Conservation (phyloP, 2,113 vertebrate species). For the Odobenus rosmarus region DNA sequence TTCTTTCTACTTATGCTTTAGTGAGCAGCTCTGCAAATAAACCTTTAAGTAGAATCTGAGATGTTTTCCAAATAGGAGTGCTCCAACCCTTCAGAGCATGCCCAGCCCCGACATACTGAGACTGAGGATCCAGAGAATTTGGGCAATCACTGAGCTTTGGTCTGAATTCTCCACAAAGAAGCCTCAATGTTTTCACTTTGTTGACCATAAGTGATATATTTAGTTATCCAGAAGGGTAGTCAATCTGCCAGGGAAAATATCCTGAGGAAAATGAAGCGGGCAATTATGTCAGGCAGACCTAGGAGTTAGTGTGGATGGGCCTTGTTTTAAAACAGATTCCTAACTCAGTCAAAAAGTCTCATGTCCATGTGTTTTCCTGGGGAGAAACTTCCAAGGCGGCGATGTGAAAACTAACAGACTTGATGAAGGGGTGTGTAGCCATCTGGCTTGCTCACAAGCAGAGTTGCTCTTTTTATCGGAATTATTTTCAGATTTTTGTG, state of each 20-base stretch:
- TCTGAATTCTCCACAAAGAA: constrained; percentile 67
- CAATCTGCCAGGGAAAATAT: constrained; percentile 76
- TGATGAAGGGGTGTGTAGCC: constrained; percentile 65
- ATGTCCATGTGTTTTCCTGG: constrained; percentile 69
- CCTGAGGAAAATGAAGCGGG: constrained; percentile 67
- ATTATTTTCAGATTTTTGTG: constrained; percentile 75
- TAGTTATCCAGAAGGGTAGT: constrained; percentile 76
- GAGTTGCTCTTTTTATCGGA: constrained; percentile 79
- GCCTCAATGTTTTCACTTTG: constrained; percentile 74
- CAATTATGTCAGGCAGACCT: constrained; percentile 64
- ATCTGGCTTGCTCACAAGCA: constrained; percentile 74
- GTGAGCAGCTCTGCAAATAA: constrained; percentile 57
- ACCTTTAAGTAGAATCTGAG: constrained; percentile 50
- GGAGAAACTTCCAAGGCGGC: constrained; percentile 71
- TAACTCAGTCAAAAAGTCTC: constrained; percentile 67
- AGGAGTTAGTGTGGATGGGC: constrained; percentile 37
- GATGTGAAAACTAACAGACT: constrained; percentile 70
- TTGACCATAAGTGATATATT: constrained; percentile 79
- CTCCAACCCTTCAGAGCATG: background rate
- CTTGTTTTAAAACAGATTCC: constrained; percentile 76
- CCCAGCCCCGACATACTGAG: background rate
- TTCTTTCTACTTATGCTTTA: constrained; percentile 25
- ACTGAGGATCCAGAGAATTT: constrained; percentile 5
- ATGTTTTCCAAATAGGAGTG: constrained; percentile 31
- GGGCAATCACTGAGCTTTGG: constrained; percentile 31